A percentile compares a stretch with the other conserved stretches of the same genome.
Evolutionary conservation across 2,113 vertebrate species (phyloP).

Genomic region (Leucoraja erinaceus): DNA sequence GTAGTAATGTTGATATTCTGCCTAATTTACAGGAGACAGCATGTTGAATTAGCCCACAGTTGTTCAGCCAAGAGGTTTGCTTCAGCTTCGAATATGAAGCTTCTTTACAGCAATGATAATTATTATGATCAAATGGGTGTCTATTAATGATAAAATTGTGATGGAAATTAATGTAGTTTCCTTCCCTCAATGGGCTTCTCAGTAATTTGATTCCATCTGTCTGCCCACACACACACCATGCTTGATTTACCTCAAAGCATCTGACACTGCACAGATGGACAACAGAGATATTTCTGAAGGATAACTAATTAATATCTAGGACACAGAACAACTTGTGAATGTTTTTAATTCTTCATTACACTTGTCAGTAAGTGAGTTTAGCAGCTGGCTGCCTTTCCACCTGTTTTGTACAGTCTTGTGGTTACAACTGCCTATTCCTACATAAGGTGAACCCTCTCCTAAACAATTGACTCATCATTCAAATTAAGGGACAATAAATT

Average conservation of each 20-base stretch:
- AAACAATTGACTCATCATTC: neutral
- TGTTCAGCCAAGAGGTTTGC: neutral
- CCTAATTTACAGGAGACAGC: neutral
- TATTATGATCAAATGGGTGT: conserved; percentile 7
- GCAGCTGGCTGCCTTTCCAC: neutral
- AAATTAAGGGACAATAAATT: neutral
- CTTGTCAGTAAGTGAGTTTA: conserved; percentile 14
- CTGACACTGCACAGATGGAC: conserved; percentile 30
- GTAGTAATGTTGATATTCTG: neutral
- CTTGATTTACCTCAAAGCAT: conserved; percentile 26
- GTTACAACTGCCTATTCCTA: neutral
- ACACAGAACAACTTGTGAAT: conserved; percentile 19
- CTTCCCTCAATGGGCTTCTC: conserved; percentile 30
- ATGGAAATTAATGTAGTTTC: conserved; percentile 1
- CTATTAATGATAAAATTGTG: conserved; percentile 11
- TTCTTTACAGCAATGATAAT: conserved; percentile 16
- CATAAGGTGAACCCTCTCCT: neutral
- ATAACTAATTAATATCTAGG: conserved; percentile 32
- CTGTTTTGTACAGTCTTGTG: neutral
- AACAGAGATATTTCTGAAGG: conserved; percentile 30
- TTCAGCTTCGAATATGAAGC: neutral
- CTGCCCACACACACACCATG: conserved; percentile 23
- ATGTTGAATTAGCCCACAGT: conserved; percentile 11
- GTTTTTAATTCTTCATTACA: conserved; percentile 32
- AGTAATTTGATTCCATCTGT: conserved; percentile 28